phyloP scores from a whole-genome alignment of 1,140 invertebrate genomes.

The Armadillidium nasatum region DNA sequence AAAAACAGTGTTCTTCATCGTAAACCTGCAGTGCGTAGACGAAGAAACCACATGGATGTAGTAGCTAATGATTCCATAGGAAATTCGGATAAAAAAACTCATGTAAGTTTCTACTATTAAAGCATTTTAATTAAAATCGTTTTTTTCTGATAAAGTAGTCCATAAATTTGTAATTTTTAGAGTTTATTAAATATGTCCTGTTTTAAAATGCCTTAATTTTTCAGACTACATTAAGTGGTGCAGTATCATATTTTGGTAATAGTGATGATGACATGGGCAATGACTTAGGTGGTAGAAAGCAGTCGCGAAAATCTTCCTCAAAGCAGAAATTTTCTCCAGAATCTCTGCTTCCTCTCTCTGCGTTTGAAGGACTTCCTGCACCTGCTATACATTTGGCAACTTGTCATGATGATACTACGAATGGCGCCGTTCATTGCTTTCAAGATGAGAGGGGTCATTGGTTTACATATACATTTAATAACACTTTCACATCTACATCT shows the following conservation, averaged over 20 bases:
- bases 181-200: too few relatives aligned
- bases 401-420: constrained; percentile 78
- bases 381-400: constrained; percentile 66
- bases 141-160: too few relatives aligned
- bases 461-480: constrained; percentile 82
- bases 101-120: too few relatives aligned
- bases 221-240: background rate
- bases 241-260: background rate
- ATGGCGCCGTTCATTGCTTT: constrained; percentile 83
- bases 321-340: background rate
- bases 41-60: background rate
- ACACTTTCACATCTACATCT: constrained; percentile 61
- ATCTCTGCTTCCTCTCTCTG: constrained; percentile 33
- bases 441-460: constrained; percentile 57
- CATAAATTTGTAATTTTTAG: too few relatives aligned
- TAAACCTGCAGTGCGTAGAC: background rate
- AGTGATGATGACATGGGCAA: background rate
- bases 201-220: background rate
- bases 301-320: background rate
- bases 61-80: too few relatives aligned
- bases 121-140: too few relatives aligned
- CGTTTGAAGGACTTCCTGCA: constrained; percentile 38
- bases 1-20: background rate
- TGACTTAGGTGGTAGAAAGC: background rate
- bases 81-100: too few relatives aligned